Evolutionary conservation across 1,140 invertebrate species (phyloP), one percentile per base, ranked within the genome.

Genomic region (Semibalanus balanoides): DNA sequence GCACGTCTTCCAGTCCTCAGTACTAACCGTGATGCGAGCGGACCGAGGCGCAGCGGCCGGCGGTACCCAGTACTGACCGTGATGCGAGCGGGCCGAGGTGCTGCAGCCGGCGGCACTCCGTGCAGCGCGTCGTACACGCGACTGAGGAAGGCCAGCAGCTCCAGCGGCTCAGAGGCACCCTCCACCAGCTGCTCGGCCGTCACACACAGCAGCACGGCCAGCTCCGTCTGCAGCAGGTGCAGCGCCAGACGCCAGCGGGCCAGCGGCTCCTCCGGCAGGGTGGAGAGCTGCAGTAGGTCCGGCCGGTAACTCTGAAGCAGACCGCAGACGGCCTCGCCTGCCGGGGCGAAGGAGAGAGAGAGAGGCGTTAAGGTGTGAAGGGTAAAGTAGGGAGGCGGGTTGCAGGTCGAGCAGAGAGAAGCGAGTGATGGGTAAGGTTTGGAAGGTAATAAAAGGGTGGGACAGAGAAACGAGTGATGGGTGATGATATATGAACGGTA

Each of bases 241-340:
- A 94, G 94, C 28, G 92, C 93, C 76, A 92, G 80, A 81, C 94
- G 91, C 84, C 92, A 92, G 82, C 92, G 93, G 79, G n/a, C 70
- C 70, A 30, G 70, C n/a, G 29, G 70, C 28, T 72, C 28, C 3
- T 17, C 3, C n/a, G 29, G 70, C 87, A 76, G 87, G 84, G 76
- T 89, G 87, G 35, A 94, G 84, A 51, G 87, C 86, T 79, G 83
- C 82, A 96, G 87, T 28, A 96, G 85, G 85, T 95, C 91, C 28
- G 94, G 94, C 78, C 93, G 86, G 84, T 95, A 96, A 79, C 91
- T 89, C 83, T 90, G 88, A 79, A 95, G 88, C 64, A 95, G 89
- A 25, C 91, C 91, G 85, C 90, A 93, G 75, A 95, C 85, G 7
- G 91, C 90, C 75, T 91, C 83, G 19, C 93, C 93, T 83, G 88